A percentile compares a stretch with the other conserved stretches of the same genome.
These are phyloP conservation scores for Brachionus rubens DNA, from an alignment of 1,140 invertebrate genomes.

Conservation along the genomic window DNA sequence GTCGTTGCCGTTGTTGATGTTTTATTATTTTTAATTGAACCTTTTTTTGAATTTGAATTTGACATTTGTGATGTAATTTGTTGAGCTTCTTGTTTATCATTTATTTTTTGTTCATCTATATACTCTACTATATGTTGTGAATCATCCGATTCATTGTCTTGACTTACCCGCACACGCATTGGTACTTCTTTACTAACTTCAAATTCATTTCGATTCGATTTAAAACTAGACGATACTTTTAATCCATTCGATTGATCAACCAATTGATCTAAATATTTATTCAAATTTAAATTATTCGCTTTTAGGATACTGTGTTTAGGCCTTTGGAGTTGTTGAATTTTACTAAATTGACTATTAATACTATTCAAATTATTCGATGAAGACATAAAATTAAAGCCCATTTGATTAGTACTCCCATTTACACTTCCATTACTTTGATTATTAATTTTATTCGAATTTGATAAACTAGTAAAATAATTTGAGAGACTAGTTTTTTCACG, in stretches of 20 bases:
- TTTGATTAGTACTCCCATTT: constrained; percentile 15
- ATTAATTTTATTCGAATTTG: neutral
- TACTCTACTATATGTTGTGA: constrained; percentile 6
- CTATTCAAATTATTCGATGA: constrained; percentile 35
- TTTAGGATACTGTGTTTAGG: neutral
- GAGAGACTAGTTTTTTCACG: constrained; percentile 44
- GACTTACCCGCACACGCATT: neutral
- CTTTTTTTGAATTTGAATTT: constrained; percentile 1
- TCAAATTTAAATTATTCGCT: constrained; percentile 27
- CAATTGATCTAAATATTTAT: constrained; percentile 16
- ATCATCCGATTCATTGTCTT: constrained; percentile 4
- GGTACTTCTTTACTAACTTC: neutral
- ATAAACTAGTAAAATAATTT: constrained; percentile 32
- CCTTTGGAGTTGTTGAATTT: neutral
- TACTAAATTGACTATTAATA: constrained; percentile 7
- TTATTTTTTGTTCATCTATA: neutral
- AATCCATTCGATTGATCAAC: constrained; percentile 10
- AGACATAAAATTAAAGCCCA: constrained; percentile 7
- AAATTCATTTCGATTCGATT: neutral
- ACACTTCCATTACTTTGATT: constrained; percentile 24
- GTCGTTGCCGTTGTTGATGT: too few relatives aligned
- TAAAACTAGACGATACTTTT: constrained; percentile 24
- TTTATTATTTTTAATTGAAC: constrained; percentile 6
- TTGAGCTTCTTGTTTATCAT: neutral
- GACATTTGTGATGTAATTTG: neutral